phyloP scores from a whole-genome alignment of 2,888 invertebrate species.

The Tanytarsus gracilentus region DNA sequence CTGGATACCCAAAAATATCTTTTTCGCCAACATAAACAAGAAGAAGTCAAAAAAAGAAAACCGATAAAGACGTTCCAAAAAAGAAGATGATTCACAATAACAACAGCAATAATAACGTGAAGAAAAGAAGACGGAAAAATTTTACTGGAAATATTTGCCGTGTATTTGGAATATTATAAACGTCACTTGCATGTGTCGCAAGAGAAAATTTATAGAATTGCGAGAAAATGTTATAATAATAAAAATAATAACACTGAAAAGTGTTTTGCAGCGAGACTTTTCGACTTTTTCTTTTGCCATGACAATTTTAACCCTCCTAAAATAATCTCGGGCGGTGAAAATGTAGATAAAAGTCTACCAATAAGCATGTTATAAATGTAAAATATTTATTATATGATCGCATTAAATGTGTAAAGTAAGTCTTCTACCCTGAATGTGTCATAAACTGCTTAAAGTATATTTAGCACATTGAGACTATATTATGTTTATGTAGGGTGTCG shows the following conservation, averaged over 20 bases:
- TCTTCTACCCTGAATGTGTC: constrained; percentile 5
- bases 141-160: constrained; percentile 2
- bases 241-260: constrained; percentile 18
- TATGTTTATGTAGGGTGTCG: too few relatives aligned
- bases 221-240: constrained; percentile 28
- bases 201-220: constrained; percentile 27
- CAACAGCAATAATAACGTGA: neutral
- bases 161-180: constrained; percentile 28
- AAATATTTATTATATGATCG: constrained; percentile 29
- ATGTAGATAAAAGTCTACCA: neutral
- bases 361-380: constrained; percentile 30
- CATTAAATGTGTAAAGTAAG: constrained; percentile 28
- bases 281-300: too few relatives aligned
- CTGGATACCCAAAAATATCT: too few relatives aligned
- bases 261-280: neutral
- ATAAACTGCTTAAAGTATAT: constrained; percentile 15
- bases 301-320: constrained; percentile 17
- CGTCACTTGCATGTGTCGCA: constrained; percentile 24
- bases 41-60: too few relatives aligned
- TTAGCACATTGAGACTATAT: constrained; percentile 25
- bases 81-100: neutral
- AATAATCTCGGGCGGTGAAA: too few relatives aligned
- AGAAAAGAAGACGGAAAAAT: neutral
- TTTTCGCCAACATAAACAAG: too few relatives aligned
- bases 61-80: too few relatives aligned